Conservation (phyloP, 2,113 vertebrate genomes). For the Nibea coibor region DNA sequence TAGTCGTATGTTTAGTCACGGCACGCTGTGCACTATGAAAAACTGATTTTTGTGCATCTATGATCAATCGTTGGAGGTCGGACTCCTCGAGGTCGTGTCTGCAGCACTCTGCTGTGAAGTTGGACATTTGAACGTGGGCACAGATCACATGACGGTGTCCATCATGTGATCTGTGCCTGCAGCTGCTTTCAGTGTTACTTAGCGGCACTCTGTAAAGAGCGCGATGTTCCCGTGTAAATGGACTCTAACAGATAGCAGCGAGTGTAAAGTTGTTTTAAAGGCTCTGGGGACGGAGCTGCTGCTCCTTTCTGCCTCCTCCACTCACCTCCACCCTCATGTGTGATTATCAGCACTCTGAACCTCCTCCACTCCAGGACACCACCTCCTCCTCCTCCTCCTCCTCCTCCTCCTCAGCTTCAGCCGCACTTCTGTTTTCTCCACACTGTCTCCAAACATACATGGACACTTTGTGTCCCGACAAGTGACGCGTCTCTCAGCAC, state of each 20-base stretch:
- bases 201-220: conserved; percentile 14
- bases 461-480: background rate
- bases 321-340: background rate
- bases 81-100: no score
- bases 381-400: background rate
- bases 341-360: conserved; percentile 11
- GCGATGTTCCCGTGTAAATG: conserved; percentile 47
- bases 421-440: background rate
- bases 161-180: no score
- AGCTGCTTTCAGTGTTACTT: background rate
- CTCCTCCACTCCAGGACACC: background rate
- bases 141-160: background rate
- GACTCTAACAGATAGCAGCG: conserved; percentile 27
- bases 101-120: no score
- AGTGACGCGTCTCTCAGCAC: background rate
- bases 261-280: conserved; percentile 30
- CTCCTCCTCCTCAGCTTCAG: background rate
- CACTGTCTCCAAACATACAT: conserved; percentile 7
- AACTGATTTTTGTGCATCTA: no score
- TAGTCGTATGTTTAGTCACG: no score
- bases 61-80: no score
- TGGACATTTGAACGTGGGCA: no score
- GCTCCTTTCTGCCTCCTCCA: background rate
- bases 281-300: conserved; percentile 17
- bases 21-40: no score